Evolutionary conservation across 1,140 invertebrate species (phyloP), one percentile per base, ranked within the genome.

Genomic region (Eciton burchellii): DNA sequence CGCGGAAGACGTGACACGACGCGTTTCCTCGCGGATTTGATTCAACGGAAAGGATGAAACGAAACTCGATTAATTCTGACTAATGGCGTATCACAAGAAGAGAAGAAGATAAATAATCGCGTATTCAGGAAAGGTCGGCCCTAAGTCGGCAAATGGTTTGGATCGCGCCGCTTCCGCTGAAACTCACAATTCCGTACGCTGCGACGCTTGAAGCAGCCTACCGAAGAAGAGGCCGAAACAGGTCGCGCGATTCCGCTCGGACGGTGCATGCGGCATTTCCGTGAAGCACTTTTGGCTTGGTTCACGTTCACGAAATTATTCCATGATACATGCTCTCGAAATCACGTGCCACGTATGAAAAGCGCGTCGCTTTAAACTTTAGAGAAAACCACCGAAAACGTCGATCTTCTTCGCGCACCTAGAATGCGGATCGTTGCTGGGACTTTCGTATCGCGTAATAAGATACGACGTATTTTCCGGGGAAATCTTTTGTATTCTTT

Each of bases 51-150:
- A 49, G 26, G 29, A 59, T 62, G 52, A 81, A 41, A 54, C 47
- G 35, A 79, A 83, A 49, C 52, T 9, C n/a, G 57, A 74, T 79
- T 85, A 85, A 89, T 88, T 88, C 84, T 76, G 59, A 65, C 47
- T 77, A 77, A 82, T 68, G 54, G 45, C 35, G 26, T 52, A 82
- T 84, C 35, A 59, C 65, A 59, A 82, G 54, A 71, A 59, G 19
- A 74, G 47, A 59, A 74, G 43, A 66, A 62, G 86, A 89, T 87
- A 87, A 88, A 88, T 88, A 88, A 83, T 43, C 41, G 83, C 76
- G 62, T 79, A 88, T 84, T 68, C 41, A 56, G 73, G 72, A 79
- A 76, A 45, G 54, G 59, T n/a, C n/a, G n/a, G n/a, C n/a, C n/a
- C n/a, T 16, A 35, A 60, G 24, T 24, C 45, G 59, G 5, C n/a